Conservation (phyloP, 2,113 vertebrate genomes). For the Acanthochromis polyacanthus region DNA sequence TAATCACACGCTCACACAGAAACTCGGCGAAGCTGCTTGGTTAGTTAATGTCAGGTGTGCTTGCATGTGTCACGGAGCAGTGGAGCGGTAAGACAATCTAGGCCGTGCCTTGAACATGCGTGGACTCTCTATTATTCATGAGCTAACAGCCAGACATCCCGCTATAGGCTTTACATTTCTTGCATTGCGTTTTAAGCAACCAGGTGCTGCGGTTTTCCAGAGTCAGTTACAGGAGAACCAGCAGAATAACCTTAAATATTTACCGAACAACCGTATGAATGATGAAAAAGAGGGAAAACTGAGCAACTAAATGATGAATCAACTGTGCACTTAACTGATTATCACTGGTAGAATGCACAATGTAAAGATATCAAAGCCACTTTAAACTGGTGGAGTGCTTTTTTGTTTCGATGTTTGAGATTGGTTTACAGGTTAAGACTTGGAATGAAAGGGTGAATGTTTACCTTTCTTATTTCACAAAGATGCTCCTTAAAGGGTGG, state of each 20-base stretch:
- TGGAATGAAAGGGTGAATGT: neutral
- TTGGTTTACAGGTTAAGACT: constrained; percentile 12
- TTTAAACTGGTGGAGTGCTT: neutral
- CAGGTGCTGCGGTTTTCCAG: constrained; percentile 34
- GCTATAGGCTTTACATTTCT: constrained; percentile 66
- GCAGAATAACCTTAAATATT: constrained; percentile 1
- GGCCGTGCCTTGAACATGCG: constrained; percentile 64
- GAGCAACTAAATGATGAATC: neutral
- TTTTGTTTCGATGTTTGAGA: neutral
- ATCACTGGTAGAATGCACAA: neutral
- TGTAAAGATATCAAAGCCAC: neutral
- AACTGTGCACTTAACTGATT: neutral
- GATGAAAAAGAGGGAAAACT: neutral
- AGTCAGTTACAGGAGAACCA: neutral
- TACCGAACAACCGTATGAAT: neutral
- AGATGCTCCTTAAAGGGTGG: neutral
- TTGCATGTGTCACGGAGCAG: constrained; percentile 51
- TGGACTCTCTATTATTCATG: constrained; percentile 75
- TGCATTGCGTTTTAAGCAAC: constrained; percentile 37
- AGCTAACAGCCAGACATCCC: constrained; percentile 60
- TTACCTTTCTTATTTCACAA: neutral
- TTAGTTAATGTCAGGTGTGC: constrained; percentile 61
- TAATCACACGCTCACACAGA: constrained; percentile 13
- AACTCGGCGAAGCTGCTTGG: constrained; percentile 6
- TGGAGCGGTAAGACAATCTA: constrained; percentile 68